phyloP scores from a whole-genome alignment of 2,888 invertebrate species.

The Conus canariensis region DNA sequence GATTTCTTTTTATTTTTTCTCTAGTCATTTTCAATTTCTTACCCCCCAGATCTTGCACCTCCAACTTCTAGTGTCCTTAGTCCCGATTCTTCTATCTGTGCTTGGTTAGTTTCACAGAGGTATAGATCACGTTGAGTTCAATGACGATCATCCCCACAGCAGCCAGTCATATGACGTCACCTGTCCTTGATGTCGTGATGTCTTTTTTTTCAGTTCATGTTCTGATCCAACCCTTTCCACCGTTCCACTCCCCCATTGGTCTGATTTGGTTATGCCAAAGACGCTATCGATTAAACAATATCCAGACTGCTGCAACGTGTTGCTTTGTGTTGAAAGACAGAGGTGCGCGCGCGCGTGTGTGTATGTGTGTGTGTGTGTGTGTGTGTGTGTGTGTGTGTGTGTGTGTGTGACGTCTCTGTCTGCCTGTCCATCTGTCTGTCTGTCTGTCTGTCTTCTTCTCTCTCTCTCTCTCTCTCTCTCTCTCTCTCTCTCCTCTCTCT shows the following conservation, averaged over 20 bases:
- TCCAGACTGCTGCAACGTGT: not conserved
- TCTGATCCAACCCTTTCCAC: not conserved
- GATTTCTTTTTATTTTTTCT: no score
- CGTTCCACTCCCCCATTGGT: not conserved
- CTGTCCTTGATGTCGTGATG: not conserved
- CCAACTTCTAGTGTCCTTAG: no score
- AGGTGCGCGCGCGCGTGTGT: not conserved
- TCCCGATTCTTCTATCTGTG: no score
- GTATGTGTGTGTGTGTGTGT: not conserved
- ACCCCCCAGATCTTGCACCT: no score
- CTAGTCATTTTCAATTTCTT: no score
- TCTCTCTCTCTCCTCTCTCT: no score
- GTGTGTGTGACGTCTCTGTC: no score
- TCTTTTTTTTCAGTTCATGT: not conserved
- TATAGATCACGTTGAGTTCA: not conserved
- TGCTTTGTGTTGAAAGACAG: not conserved
- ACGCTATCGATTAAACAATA: constrained; percentile 15
- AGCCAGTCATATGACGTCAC: not conserved
- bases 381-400: not conserved
- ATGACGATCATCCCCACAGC: not conserved
- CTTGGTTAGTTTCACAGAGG: no score
- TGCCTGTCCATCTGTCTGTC: no score
- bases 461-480: no score
- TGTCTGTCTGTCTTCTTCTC: no score
- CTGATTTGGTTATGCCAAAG: constrained; percentile 1